Evolutionary conservation across 1,140 invertebrate genomes (phyloP).

Genomic region (Patella vulgata): DNA sequence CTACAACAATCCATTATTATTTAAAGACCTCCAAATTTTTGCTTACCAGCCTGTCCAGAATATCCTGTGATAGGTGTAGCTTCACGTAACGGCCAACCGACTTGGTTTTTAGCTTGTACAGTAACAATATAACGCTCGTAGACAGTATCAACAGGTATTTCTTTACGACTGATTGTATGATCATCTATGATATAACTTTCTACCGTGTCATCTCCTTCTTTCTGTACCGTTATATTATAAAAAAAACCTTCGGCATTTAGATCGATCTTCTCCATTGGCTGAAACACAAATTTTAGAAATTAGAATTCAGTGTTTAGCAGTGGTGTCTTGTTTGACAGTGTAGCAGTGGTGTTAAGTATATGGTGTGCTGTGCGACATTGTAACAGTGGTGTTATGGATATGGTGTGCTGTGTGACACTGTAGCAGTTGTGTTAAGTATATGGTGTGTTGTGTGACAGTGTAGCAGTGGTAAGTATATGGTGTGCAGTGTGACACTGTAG

Average conservation of each 20-base stretch:
- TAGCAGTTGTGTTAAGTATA: too few species aligned
- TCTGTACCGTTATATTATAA: conserved; percentile 34
- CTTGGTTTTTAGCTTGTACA: conserved; percentile 36
- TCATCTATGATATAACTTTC: conserved; percentile 23
- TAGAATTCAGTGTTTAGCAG: not conserved
- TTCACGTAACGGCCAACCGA: conserved; percentile 18
- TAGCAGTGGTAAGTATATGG: too few species aligned
- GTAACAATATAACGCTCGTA: conserved; percentile 40
- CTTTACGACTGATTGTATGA: conserved; percentile 16
- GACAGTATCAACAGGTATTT: conserved; percentile 23
- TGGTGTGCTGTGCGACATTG: too few species aligned
- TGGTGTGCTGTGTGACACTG: too few species aligned
- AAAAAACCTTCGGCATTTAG: conserved; percentile 39
- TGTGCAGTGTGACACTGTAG: too few species aligned
- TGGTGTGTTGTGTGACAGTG: too few species aligned
- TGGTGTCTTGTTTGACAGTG: too few species aligned
- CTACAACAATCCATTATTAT: not conserved
- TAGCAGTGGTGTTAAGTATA: too few species aligned
- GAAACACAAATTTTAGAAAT: not conserved
- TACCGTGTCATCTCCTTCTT: conserved; percentile 20
- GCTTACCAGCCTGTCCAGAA: conserved; percentile 49
- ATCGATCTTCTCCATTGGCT: conserved; percentile 41
- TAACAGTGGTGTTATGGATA: too few species aligned
- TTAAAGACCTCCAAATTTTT: not conserved
- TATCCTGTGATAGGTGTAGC: conserved; percentile 27